Evolutionary conservation across 2,113 vertebrate genomes (phyloP).

Genomic region (Ctenodactylus gundi): DNA sequence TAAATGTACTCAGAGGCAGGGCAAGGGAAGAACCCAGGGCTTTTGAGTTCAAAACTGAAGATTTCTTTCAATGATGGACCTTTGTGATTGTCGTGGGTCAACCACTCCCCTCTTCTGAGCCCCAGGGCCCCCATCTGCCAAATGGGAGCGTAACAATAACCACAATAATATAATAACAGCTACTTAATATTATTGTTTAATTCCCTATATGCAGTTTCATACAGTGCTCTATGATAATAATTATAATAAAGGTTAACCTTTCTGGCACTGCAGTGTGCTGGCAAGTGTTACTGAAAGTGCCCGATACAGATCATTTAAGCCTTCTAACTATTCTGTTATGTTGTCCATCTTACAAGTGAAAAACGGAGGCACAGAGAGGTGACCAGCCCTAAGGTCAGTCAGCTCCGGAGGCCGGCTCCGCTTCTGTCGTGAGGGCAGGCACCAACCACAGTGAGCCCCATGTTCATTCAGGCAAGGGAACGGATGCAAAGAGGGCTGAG

Average conservation of each 20-base stretch:
- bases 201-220: neutral
- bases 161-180: neutral
- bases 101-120: neutral
- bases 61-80: neutral
- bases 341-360: neutral
- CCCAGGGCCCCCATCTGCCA: neutral
- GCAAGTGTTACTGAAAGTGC: neutral
- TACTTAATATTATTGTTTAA: neutral
- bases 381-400: neutral
- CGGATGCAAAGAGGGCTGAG: neutral
- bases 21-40: neutral
- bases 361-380: neutral
- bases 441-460: neutral
- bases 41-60: neutral
- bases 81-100: neutral
- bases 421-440: neutral
- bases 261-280: neutral
- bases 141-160: neutral
- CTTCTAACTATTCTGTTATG: neutral
- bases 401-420: neutral
- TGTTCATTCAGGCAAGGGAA: neutral
- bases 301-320: neutral
- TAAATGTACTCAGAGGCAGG: neutral
- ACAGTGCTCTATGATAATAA: slow-evolving; percentile 1
- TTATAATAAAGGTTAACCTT: neutral